phyloP scores from a whole-genome alignment of 2,113 vertebrate genomes.

The Cheilinus undulatus region DNA sequence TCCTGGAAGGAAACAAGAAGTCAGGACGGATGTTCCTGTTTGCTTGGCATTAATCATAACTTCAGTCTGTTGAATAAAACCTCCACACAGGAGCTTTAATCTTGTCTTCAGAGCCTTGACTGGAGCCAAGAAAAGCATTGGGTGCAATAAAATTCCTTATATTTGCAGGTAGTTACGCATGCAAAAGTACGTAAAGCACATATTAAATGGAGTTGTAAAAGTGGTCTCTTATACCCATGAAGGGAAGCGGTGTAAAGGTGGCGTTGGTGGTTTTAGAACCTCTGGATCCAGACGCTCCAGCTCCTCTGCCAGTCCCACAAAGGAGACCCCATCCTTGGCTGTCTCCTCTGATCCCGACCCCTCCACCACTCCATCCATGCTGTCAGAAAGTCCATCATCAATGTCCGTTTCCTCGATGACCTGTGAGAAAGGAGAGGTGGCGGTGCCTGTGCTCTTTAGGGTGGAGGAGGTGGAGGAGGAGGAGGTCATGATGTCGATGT shows the following conservation, averaged over 20 bases:
- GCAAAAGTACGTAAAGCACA: not conserved
- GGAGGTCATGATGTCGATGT: conserved; percentile 78
- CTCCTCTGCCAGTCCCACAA: conserved; percentile 75
- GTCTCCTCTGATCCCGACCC: conserved; percentile 59
- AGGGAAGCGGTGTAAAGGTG: conserved; percentile 90
- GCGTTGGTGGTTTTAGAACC: conserved; percentile 88
- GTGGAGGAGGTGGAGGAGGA: conserved; percentile 66
- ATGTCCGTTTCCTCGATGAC: conserved; percentile 89
- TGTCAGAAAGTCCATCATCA: conserved; percentile 82
- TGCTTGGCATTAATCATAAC: too few relatives aligned
- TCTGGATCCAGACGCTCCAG: conserved; percentile 79
- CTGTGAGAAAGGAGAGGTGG: conserved; percentile 60
- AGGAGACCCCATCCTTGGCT: conserved; percentile 61
- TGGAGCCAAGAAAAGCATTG: too few relatives aligned
- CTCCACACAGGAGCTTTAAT: too few relatives aligned
- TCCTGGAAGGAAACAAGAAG: conserved; percentile 81
- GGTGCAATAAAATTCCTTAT: too few relatives aligned
- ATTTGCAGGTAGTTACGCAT: not conserved
- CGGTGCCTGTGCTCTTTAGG: conserved; percentile 58
- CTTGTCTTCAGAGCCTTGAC: too few relatives aligned
- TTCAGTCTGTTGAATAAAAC: too few relatives aligned
- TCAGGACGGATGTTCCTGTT: too few relatives aligned
- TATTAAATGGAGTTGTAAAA: not conserved
- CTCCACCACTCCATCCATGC: conserved; percentile 86
- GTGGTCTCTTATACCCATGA: conserved; percentile 85